These are phyloP conservation scores for Meloe dianella DNA, from an alignment of 2,888 invertebrate species.

Conservation along the genomic window DNA sequence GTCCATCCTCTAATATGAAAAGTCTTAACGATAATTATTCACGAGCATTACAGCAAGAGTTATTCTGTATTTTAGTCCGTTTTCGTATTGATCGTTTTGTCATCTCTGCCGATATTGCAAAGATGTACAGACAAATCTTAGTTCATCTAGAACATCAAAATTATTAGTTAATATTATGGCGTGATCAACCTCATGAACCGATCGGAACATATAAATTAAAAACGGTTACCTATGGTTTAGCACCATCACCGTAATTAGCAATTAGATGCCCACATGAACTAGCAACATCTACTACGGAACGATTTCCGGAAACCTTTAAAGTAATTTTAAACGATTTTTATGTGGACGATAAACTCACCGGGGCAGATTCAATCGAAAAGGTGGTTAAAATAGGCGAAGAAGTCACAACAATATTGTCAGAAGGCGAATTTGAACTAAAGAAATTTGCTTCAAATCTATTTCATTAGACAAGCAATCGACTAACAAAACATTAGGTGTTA, in stretches of 20 bases:
- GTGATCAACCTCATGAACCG: neutral
- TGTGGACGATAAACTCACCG: neutral
- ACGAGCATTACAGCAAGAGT: neutral
- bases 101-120: neutral
- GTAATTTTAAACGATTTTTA: neutral
- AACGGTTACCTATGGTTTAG: constrained; percentile 37
- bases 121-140: neutral
- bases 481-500: constrained; percentile 26
- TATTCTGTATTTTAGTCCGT: neutral
- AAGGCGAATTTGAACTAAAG: constrained; percentile 24
- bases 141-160: too few species aligned
- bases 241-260: constrained; percentile 36
- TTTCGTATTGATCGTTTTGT: neutral
- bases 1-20: neutral
- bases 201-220: constrained; percentile 23
- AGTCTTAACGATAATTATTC: constrained; percentile 9
- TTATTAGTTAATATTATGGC: too few species aligned
- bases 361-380: constrained; percentile 18
- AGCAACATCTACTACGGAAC: constrained; percentile 24
- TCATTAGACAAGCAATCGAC: neutral
- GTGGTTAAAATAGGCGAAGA: constrained; percentile 35
- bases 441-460: constrained; percentile 34
- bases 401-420: constrained; percentile 25
- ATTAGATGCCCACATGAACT: constrained; percentile 33
- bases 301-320: constrained; percentile 24